Evolutionary conservation across 2,113 vertebrate species (phyloP), one percentile per base, ranked within the genome.

Genomic region (Cyanoderma ruficeps): DNA sequence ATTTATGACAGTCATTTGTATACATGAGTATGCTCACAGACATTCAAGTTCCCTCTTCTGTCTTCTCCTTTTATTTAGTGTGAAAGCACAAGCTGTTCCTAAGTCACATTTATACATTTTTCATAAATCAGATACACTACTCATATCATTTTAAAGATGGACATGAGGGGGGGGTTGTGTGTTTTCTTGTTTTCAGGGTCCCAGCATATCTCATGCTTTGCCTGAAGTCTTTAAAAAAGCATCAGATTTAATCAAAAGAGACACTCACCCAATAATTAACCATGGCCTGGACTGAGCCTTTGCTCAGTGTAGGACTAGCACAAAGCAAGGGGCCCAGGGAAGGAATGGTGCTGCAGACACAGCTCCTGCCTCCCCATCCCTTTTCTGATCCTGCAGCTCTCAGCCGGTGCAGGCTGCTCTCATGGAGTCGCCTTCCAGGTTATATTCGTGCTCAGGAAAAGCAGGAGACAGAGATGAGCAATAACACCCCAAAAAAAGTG

Each of bases 21-120:
- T 89, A 91, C 93, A 91, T 49, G 70, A 95, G 96, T 94, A 92
- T 67, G 88, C 93, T 94, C 94, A 75, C 74, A 53, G 95, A 94
- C 94, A 72, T 94, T 93, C 1, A 6, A 70, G 70, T 91, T 95
- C 92, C 63, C 55, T 93, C 76, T 95, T 87, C 96, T 56, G 61
- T 94, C 96, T 94, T 93, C 85, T 85, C 83, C 14, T 94, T 96
- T 97, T 95, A 96, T 96, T 97, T 94, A 97, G 94, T 93, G 93
- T 88, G 96, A 97, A 96, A 96, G 96, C 92, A 16, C 95, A 96
- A 97, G 96, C 96, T 97, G 94, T 95, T 97, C 93, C 95, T 85
- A 49, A 95, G 85, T 93, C 87, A 91, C 92, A 85, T 55, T 74
- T 50, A 84, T 89, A 82, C 74, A 77, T 81, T 94, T 94, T 94